Base-by-base conservation (phyloP, 2,888 invertebrate species). In the Drosophila yooni region DNA sequence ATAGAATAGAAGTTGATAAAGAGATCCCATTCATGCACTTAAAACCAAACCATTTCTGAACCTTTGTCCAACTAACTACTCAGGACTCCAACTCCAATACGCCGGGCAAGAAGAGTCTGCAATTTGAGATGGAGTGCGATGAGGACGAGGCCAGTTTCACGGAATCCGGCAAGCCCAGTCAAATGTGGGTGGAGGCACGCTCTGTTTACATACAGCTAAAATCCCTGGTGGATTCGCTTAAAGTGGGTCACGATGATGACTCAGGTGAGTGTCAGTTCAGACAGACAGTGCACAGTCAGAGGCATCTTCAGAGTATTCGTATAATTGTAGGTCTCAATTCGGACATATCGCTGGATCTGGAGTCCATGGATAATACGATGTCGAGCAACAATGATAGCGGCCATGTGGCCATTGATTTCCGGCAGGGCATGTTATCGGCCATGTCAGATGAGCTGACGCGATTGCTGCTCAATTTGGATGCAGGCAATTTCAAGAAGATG, bases 101-200 rank as follows among this genome's bases (percentile, higher is more conserved):
- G 65, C 86, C 91, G 81, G 92, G 94, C 82, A 89, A 94, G 91
- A 91, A 94, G 92, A 98, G 98, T 29, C 94, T 98, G 70, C 97
- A 97, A 91, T 97, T 97, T 79, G 98, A 98, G 94, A 97, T 98
- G 96, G 98, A 98, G 92, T 95, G 96, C 59, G 95, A 95, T 82
- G 96, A 96, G 71, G 95, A 95, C n/a, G 94, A 95, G 54, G 93
- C 93, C 11, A 94, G 93, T 60, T 92, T 92, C 56, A 93, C 94
- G 15, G 93, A 91, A 91, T 87, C 88, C 36, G 92, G 92, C 85
- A 89, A 92, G 91, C 79, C 93, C 79, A 91, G 94, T 91, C 94
- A 96, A 95, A 94, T 95, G 94, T 92, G 95, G 81, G 94, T 94
- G 54, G 96, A 96, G 83, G 95, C 96, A 51, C 94, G 96, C 69